phyloP scores from a whole-genome alignment of 2,888 invertebrate genomes.

The Diaphora mendica region DNA sequence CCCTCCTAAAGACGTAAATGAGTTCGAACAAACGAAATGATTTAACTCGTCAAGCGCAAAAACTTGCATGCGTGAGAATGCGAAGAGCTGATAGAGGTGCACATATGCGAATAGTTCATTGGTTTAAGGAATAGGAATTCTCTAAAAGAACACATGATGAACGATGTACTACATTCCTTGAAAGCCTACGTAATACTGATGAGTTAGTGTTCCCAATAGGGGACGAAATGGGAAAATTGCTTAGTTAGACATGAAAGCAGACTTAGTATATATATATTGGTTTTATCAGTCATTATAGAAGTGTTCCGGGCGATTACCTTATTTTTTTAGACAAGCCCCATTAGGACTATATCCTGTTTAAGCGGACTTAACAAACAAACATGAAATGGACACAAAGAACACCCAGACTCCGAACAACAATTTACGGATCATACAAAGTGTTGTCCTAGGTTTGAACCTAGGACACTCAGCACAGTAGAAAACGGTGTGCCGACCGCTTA shows the following conservation, averaged over 20 bases:
- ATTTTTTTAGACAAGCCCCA: no score
- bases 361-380: no score
- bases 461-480: no score
- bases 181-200: neutral
- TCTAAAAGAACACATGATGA: neutral
- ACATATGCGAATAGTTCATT: constrained; percentile 9
- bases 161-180: neutral
- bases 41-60: constrained; percentile 71
- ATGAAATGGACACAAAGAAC: no score
- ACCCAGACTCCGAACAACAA: no score
- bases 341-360: no score
- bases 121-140: neutral
- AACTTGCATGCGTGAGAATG: constrained; percentile 73
- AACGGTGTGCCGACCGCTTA: no score
- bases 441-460: no score
- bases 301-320: no score
- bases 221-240: neutral
- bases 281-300: no score
- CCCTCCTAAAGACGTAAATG: constrained; percentile 30
- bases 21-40: constrained; percentile 52
- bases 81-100: constrained; percentile 29
- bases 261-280: no score
- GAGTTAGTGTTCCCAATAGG: constrained; percentile 3
- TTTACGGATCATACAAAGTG: no score
- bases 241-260: neutral